Evolutionary conservation across 37 sponge, comb jelly and placozoan species (phyloP).

Genomic region (Mnemiopsis leidyi): DNA sequence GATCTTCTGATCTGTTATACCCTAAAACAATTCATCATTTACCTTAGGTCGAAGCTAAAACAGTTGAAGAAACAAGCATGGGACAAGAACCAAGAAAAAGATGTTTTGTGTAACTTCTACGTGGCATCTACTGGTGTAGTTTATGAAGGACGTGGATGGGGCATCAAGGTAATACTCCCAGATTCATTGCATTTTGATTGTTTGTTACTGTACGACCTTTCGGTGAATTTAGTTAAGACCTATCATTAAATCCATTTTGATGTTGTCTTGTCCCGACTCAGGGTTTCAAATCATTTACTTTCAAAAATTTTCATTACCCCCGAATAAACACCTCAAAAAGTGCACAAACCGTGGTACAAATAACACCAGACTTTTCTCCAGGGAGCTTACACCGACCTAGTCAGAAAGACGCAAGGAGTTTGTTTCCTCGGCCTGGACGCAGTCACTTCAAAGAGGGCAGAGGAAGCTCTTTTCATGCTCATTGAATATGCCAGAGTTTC

Average conservation of each 20-base stretch:
- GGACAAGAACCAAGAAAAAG: conserved; percentile 3
- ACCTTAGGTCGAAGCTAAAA: neutral
- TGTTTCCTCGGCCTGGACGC: conserved; percentile 63
- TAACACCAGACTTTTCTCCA: no score
- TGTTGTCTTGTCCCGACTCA: no score
- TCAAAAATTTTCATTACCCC: no score
- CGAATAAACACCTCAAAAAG: no score
- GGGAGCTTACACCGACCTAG: conserved; percentile 43
- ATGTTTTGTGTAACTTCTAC: conserved; percentile 60
- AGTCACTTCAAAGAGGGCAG: neutral
- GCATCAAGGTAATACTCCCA: conserved; percentile 61
- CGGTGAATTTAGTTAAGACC: no score
- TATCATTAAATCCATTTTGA: no score
- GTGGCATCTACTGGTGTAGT: conserved; percentile 36
- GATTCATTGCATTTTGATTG: no score
- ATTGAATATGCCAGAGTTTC: neutral
- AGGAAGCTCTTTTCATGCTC: neutral
- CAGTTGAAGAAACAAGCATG: conserved; percentile 33
- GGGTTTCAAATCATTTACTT: no score
- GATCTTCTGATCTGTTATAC: no score
- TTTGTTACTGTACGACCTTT: no score
- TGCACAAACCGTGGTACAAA: no score
- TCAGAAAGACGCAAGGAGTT: conserved; percentile 18
- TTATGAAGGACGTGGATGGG: conserved; percentile 60
- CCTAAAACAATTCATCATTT: no score